Conservation (phyloP, 1,140 invertebrate species). For the Sminthurinus signatus region DNA sequence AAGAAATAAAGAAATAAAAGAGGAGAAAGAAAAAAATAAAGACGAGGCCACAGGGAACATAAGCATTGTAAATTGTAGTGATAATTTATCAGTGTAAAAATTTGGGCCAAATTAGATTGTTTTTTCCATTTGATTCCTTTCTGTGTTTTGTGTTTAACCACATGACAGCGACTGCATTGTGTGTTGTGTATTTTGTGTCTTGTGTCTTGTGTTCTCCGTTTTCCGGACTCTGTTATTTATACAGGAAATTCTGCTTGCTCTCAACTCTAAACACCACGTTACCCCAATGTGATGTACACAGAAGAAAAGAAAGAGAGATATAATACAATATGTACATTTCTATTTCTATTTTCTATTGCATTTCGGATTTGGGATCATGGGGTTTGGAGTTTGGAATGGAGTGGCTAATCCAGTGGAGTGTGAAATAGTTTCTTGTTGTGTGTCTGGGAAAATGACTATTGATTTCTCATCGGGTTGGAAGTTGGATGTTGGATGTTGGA, state of each 20-base stretch:
- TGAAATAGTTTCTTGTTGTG: slow-evolving; percentile 11
- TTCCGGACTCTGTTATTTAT: neutral
- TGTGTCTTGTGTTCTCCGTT: neutral
- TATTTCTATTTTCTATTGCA: too few species aligned
- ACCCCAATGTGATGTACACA: neutral
- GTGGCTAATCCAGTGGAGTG: slow-evolving; percentile 5
- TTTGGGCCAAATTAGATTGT: slow-evolving; percentile 1
- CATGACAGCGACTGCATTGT: neutral
- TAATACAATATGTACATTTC: too few species aligned
- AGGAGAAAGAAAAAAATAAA: too few species aligned
- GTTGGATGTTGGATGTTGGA: too few species aligned
- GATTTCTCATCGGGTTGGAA: neutral
- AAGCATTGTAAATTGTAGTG: slow-evolving; percentile 7
- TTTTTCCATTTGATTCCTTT: neutral
- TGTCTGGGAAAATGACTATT: slow-evolving; percentile 3
- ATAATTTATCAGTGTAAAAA: slow-evolving; percentile 10
- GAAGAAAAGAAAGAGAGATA: neutral
- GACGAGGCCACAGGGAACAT: too few species aligned
- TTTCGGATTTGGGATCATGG: neutral
- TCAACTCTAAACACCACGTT: neutral
- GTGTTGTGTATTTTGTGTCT: neutral
- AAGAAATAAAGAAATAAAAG: too few species aligned
- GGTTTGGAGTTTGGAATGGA: neutral
- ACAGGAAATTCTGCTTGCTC: neutral
- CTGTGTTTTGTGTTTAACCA: neutral